A percentile compares a stretch with the other conserved stretches of the same genome.
Conservation (phyloP, 2,797 vertebrate species). For the Epinephelus coioides region DNA sequence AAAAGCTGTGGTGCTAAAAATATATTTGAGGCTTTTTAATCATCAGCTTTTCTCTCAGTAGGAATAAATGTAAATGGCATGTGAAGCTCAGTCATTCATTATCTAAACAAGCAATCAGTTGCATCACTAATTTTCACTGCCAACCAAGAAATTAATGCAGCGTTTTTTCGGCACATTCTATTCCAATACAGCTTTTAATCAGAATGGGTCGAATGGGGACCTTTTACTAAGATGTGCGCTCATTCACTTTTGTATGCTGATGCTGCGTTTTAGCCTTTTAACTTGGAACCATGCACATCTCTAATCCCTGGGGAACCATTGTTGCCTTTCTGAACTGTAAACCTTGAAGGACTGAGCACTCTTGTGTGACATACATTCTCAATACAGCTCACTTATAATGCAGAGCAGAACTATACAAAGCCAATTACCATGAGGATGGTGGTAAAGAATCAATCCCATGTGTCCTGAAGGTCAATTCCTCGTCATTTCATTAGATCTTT, state of each 20-base stretch:
- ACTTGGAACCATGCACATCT: constrained; percentile 58
- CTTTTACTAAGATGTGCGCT: constrained; percentile 20
- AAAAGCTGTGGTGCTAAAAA: constrained; percentile 58
- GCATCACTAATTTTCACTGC: constrained; percentile 35
- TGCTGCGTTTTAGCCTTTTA: constrained; percentile 64
- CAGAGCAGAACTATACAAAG: constrained; percentile 72
- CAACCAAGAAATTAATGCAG: constrained; percentile 42
- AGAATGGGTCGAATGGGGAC: constrained; percentile 21
- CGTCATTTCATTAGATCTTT: constrained; percentile 77
- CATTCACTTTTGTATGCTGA: constrained; percentile 54
- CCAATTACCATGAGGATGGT: constrained; percentile 77
- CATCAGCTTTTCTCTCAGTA: constrained; percentile 19
- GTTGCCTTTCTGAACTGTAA: constrained; percentile 76
- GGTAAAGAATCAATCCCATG: constrained; percentile 79
- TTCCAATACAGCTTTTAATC: constrained; percentile 55
- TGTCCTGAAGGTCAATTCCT: constrained; percentile 80
- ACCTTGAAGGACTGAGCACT: constrained; percentile 76
- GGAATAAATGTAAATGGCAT: constrained; percentile 25
- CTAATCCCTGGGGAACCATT: constrained; percentile 61
- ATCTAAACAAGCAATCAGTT: constrained; percentile 44
- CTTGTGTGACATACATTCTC: constrained; percentile 73
- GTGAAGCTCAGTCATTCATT: constrained; percentile 17
- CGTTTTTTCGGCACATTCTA: constrained; percentile 20
- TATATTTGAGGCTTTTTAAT: constrained; percentile 37
- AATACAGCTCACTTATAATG: constrained; percentile 75